A percentile compares a stretch with the other conserved stretches of the same genome.
phyloP scores from a whole-genome alignment of 2,113 vertebrate species.

The Grammomys surdaster region DNA sequence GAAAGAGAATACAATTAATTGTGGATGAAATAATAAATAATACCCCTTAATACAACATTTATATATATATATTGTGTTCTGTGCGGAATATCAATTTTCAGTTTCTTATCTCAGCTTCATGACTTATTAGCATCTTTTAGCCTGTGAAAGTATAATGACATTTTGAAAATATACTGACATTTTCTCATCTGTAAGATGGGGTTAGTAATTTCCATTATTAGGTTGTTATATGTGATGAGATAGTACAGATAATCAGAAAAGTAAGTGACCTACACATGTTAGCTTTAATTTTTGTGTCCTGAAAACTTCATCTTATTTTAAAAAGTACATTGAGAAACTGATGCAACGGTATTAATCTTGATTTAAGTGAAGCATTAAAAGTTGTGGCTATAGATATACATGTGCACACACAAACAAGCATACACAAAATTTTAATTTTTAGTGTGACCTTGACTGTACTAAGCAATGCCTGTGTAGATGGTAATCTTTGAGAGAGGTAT shows the following conservation, averaged over 20 bases:
- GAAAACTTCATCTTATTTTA: not conserved
- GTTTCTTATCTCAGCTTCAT: not conserved
- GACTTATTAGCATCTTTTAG: not conserved
- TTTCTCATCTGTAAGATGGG: not conserved
- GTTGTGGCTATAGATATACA: not conserved
- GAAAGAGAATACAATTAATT: slow-evolving; percentile 17
- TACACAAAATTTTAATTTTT: not conserved
- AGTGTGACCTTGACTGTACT: not conserved
- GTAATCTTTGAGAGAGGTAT: not conserved
- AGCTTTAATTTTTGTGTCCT: not conserved
- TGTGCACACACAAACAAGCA: not conserved
- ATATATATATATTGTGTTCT: not conserved
- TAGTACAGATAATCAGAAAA: not conserved
- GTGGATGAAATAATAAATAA: not conserved
- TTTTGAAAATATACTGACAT: not conserved
- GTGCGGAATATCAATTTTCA: not conserved
- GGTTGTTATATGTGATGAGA: not conserved
- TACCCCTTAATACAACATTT: not conserved
- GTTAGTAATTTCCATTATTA: slow-evolving; percentile 18
- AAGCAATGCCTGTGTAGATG: not conserved
- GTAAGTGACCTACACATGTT: not conserved
- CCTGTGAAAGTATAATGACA: not conserved
- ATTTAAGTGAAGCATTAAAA: not conserved
- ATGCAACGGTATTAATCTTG: not conserved
- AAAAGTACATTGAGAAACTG: not conserved